phyloP scores from a whole-genome alignment of 2,113 vertebrate genomes.

The Thunnus maccoyii region DNA sequence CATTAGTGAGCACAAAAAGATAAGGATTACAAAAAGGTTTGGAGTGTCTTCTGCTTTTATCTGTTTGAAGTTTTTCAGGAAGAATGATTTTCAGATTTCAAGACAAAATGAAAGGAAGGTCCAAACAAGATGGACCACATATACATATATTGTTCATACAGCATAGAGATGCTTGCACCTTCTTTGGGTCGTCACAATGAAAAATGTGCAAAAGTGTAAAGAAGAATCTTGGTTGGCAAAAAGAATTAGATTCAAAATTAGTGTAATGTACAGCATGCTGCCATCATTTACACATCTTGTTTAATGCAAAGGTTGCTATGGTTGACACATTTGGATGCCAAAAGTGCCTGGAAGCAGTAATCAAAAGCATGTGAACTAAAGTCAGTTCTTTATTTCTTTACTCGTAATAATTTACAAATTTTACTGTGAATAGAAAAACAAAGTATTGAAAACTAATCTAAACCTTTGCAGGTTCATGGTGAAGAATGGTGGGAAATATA shows the following conservation, averaged over 20 bases:
- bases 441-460: not conserved
- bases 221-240: not conserved
- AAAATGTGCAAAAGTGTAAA: not conserved
- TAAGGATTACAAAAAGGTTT: not conserved
- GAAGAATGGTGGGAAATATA: not conserved
- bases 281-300: not conserved
- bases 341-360: not conserved
- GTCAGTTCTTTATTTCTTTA: not conserved
- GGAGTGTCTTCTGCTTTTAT: not conserved
- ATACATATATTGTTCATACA: not conserved
- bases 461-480: not conserved
- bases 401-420: not conserved
- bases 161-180: not conserved
- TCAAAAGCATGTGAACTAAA: not conserved
- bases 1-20: slow-evolving; percentile 13
- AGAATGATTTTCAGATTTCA: not conserved
- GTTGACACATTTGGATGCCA: not conserved
- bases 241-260: not conserved
- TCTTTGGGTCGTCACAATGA: not conserved
- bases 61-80: not conserved
- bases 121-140: not conserved
- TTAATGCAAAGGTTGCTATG: not conserved
- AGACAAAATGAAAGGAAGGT: not conserved
- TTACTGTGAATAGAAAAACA: not conserved
- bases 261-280: not conserved